Conservation (phyloP, 2,797 vertebrate genomes). For the Passerculus sandwichensis region DNA sequence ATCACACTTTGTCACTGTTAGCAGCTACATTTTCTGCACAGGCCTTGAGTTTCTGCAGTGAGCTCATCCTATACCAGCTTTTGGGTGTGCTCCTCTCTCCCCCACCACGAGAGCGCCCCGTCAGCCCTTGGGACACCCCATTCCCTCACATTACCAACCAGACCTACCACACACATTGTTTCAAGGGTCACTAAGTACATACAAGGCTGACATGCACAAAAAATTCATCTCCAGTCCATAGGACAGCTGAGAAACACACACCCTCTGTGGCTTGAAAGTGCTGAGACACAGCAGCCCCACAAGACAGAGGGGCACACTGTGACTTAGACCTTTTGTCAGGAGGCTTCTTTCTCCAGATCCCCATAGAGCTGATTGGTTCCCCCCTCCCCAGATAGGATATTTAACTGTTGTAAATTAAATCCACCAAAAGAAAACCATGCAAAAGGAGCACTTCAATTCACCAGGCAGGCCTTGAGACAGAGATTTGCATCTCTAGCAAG, state of each 20-base stretch:
- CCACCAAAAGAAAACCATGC: background rate
- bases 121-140: no score
- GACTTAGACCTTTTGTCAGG: background rate
- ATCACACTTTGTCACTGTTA: background rate
- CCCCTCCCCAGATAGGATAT: no score
- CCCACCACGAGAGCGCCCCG: background rate
- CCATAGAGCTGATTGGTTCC: background rate
- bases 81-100: background rate
- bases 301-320: fast-evolving
- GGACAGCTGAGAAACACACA: background rate
- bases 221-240: background rate
- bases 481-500: background rate
- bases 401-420: background rate
- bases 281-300: background rate
- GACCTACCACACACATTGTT: fast-evolving
- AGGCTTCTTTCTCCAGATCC: background rate
- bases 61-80: background rate
- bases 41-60: background rate
- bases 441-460: background rate
- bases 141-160: background rate
- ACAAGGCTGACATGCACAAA: fast-evolving
- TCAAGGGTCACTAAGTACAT: background rate
- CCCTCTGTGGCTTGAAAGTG: fast-evolving
- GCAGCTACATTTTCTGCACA: background rate
- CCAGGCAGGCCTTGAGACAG: background rate